Evolutionary conservation across 2,888 invertebrate species (phyloP), one percentile per base, ranked within the genome.

Genomic region (Tenthredo mesomela): DNA sequence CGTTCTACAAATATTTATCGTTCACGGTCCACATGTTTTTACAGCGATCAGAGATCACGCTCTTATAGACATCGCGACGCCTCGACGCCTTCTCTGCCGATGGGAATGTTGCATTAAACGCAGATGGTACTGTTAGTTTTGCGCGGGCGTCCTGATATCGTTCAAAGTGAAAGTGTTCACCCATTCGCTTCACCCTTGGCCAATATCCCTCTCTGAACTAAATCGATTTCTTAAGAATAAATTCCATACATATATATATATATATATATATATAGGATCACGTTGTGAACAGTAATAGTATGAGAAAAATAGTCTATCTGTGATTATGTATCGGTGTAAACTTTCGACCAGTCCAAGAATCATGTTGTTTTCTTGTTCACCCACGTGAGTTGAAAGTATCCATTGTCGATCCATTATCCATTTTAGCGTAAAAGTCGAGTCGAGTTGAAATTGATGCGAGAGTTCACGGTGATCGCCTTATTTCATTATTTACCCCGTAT

Each of bases 81-180:
- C 40, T 65, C 82, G n/a, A 67, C 82, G 82, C 82, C 82, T 67
- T 40, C 9, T 29, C 25, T n/a, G n/a, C 54, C 43, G 86, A 80
- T 85, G 84, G 75, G 86, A 86, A 85, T 84, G 80, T 86, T 71
- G 86, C 88, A 87, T 89, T 89, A 87, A 89, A 86, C 87, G 85
- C 89, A 87, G 87, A 89, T 89, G 88, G 88, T 84, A 29, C 12
- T 82, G 87, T 89, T 86, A 86, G 86, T 88, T 86, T 86, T 87
- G 85, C 85, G 75, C 88, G 86, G 65, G 75, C 12, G 77, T 75
- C 58, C 78, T 47, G 25, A 71, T 21, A 21, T 21, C 67, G 21
- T 58, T 82, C 70, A 82, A 82, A 70, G 70, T 25, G 29, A 47
- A 82, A 50, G 50, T 67, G 65, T 67, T 40, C 43, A 29, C 67